phyloP scores from a whole-genome alignment of 1,140 invertebrate genomes.

The Drosophila athabasca region DNA sequence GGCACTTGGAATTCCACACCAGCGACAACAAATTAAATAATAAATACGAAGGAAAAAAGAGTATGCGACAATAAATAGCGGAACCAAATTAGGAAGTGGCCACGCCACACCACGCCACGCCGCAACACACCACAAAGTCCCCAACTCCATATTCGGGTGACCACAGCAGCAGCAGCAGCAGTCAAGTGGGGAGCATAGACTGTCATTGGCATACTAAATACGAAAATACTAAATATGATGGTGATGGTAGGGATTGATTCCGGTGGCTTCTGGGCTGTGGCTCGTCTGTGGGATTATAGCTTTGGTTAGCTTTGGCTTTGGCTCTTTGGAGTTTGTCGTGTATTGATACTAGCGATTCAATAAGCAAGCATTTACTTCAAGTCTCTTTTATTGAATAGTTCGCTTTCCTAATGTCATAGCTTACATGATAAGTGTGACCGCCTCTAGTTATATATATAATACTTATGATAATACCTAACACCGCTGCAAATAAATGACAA shows the following conservation, averaged over 20 bases:
- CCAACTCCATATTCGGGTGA: slow-evolving; percentile 58
- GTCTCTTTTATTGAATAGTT: too few species aligned
- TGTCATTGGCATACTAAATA: slow-evolving; percentile 70
- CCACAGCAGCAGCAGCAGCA: slow-evolving; percentile 17
- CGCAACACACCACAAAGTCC: slow-evolving; percentile 38
- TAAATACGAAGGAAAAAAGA: slow-evolving; percentile 52
- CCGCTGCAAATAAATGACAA: not conserved
- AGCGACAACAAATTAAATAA: slow-evolving; percentile 69
- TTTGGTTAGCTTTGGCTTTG: slow-evolving; percentile 10
- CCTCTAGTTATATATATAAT: too few species aligned
- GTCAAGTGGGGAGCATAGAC: slow-evolving; percentile 32
- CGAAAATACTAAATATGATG: not conserved
- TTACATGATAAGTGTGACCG: too few species aligned
- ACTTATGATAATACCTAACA: too few species aligned
- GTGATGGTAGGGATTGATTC: slow-evolving; percentile 22
- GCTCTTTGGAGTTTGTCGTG: not conserved
- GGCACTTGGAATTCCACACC: slow-evolving; percentile 71
- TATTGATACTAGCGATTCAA: too few species aligned
- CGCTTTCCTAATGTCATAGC: too few species aligned
- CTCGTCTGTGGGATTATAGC: too few species aligned
- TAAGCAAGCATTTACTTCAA: too few species aligned
- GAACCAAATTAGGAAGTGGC: slow-evolving; percentile 83
- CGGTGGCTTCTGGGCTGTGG: slow-evolving; percentile 11
- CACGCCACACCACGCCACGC: slow-evolving; percentile 19
- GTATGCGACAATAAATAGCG: slow-evolving; percentile 64